These are phyloP conservation scores for Drosophila merina DNA, from an alignment of 2,888 invertebrate genomes.

Conservation along the genomic window DNA sequence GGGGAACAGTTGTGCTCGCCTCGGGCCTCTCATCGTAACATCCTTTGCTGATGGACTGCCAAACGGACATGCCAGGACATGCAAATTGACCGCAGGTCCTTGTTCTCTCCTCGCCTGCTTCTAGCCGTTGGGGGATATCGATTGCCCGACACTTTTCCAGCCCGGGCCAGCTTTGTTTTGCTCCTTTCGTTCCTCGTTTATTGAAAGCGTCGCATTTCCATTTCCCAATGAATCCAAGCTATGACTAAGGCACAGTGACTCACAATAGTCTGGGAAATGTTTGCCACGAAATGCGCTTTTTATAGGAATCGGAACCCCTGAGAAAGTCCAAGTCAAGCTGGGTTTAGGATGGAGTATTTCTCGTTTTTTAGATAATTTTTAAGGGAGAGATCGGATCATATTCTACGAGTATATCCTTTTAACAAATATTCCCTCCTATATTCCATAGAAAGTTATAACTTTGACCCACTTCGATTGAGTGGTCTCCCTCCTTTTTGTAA, in stretches of 20 bases:
- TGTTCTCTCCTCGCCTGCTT: neutral
- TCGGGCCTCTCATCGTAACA: neutral
- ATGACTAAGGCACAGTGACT: constrained; percentile 14
- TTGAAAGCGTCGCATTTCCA: constrained; percentile 20
- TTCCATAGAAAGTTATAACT: neutral
- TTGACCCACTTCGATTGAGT: neutral
- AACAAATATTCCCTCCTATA: too few relatives aligned
- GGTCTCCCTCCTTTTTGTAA: neutral
- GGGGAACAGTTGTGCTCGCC: constrained; percentile 11
- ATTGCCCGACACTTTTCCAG: constrained; percentile 33
- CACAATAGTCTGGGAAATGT: neutral
- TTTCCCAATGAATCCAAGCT: constrained; percentile 7
- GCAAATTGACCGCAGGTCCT: constrained; percentile 47
- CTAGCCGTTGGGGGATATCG: constrained; percentile 25
- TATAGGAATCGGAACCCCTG: neutral
- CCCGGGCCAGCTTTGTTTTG: constrained; percentile 28
- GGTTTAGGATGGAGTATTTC: too few relatives aligned
- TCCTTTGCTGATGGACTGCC: constrained; percentile 7
- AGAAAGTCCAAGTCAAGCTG: neutral
- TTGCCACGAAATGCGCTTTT: neutral
- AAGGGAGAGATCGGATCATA: too few relatives aligned
- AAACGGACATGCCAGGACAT: constrained; percentile 32
- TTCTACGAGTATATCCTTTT: too few relatives aligned
- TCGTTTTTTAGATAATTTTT: too few relatives aligned
- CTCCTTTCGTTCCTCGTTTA: constrained; percentile 22